These are phyloP conservation scores for Drosophila hydei DNA, from an alignment of 1,140 invertebrate species.

Conservation along the genomic window DNA sequence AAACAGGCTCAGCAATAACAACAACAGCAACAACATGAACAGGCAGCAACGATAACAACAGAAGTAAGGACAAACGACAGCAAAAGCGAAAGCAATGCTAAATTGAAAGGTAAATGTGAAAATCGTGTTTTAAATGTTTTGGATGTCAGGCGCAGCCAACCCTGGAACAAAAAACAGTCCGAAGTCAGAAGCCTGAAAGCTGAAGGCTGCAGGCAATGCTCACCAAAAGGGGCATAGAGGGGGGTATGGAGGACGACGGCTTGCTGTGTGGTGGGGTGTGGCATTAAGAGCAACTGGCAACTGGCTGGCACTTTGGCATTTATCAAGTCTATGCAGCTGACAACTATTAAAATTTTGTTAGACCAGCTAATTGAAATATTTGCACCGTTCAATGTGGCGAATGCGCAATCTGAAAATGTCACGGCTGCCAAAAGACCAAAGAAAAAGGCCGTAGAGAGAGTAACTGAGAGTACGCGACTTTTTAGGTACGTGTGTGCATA, in stretches of 20 bases:
- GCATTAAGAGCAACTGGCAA: constrained; percentile 2
- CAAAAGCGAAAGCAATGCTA: constrained; percentile 56
- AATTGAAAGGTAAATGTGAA: constrained; percentile 77
- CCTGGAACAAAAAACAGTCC: constrained; percentile 13
- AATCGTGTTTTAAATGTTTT: constrained; percentile 78
- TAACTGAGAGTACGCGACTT: background rate
- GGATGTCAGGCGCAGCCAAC: constrained; percentile 52
- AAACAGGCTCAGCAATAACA: constrained; percentile 29
- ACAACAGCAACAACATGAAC: constrained; percentile 3
- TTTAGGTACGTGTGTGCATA: background rate
- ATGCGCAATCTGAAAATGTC: constrained; percentile 55
- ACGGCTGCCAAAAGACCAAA: constrained; percentile 28
- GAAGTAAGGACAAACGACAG: background rate
- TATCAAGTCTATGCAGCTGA: constrained; percentile 65
- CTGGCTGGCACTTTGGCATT: constrained; percentile 63
- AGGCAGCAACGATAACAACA: background rate
- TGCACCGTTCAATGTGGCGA: constrained; percentile 46
- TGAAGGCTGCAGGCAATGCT: constrained; percentile 9
- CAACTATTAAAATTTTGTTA: constrained; percentile 68
- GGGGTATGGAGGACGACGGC: background rate
- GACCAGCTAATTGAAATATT: constrained; percentile 72
- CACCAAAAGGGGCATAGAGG: background rate
- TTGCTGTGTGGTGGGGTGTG: background rate
- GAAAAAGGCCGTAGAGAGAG: background rate
- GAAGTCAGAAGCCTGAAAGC: constrained; percentile 24